Base-by-base conservation (phyloP, 2,113 vertebrate species). In the Halcyon senegalensis region DNA sequence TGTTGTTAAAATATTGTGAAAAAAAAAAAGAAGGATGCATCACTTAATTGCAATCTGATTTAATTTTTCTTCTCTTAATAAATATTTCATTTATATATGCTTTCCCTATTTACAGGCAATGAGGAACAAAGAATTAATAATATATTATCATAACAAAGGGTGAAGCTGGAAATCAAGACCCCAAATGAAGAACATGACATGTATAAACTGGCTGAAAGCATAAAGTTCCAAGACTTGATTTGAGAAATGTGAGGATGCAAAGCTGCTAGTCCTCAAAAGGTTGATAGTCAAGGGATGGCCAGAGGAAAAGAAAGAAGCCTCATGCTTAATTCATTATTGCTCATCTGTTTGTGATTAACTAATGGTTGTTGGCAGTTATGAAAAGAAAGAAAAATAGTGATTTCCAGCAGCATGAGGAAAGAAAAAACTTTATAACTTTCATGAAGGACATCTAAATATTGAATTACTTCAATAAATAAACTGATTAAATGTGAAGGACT, bases 261-360 rank as follows among this genome's bases (percentile, higher is more conserved):
- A 95, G 62, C 46, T 72, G 50, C 51, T 53, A 44, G 62, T 83
- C 37, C 44, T 84, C 75, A 85, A 66, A 93, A 88, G 66, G 27
- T 19, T 92, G 58, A 39, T 83, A 39, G 75, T 14, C 60, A 11
- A 88, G 83, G 85, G 70, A 84, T 80, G 20, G 63, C 94, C 37
- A 70, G 63, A 90, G 88, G 90, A 79, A 88, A 86, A 88, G 43
- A 88, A 53, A 91, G 78, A 60, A 88, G 18, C 16, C 31, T 93
- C n/a, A 82, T 80, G 67, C 21, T 69, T 90, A 92, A 92, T 93
- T 95, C 88, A 83, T 85, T 18, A 31, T 41, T 66, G 37, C 59
- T 83, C 13, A 9, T 80, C 58, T 92, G 44, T 58, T 76, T 92
- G 30, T 69, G 67, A 83, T 83, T 91, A 88, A 62, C 37, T 87